A percentile compares a stretch with the other conserved stretches of the same genome.
Conservation (phyloP, 2,113 vertebrate species). For the Microtus pennsylvanicus region DNA sequence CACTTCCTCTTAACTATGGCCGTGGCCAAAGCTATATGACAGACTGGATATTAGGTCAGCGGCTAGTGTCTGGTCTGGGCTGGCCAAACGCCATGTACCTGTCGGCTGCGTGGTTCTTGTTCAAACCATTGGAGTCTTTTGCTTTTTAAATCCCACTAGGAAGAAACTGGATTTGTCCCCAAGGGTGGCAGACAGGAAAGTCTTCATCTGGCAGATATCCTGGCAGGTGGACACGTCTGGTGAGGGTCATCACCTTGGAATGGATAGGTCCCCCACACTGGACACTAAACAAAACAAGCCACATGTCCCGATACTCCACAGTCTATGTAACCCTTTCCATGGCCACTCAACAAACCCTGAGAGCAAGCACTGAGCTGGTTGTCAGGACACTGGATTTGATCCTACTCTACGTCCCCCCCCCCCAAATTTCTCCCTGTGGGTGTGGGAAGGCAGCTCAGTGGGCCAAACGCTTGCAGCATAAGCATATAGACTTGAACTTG, state of each 20-base stretch:
- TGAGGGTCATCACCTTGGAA: neutral
- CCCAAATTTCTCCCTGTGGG: neutral
- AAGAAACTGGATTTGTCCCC: neutral
- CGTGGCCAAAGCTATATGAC: neutral
- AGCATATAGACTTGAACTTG: neutral
- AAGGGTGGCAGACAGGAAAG: neutral
- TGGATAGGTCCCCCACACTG: too few species aligned
- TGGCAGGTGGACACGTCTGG: neutral
- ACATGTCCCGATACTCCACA: too few species aligned
- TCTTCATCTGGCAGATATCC: neutral
- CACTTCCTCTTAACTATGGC: neutral
- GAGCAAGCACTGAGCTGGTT: neutral
- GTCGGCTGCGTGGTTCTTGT: neutral
- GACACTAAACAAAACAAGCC: neutral
- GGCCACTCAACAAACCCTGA: neutral
- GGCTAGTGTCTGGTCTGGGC: neutral
- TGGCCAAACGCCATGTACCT: accelerated
- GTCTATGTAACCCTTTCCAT: neutral
- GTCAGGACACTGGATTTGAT: accelerated
- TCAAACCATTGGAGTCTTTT: neutral
- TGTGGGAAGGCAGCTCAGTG: neutral
- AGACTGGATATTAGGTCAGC: neutral
- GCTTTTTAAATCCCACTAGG: neutral
- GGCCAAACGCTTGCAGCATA: neutral
- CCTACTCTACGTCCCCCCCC: neutral